Percentiles rank a stretch among this genome's conserved stretches.
phyloP scores from a whole-genome alignment of 2,888 invertebrate species.

The Nemurella pictetii region DNA sequence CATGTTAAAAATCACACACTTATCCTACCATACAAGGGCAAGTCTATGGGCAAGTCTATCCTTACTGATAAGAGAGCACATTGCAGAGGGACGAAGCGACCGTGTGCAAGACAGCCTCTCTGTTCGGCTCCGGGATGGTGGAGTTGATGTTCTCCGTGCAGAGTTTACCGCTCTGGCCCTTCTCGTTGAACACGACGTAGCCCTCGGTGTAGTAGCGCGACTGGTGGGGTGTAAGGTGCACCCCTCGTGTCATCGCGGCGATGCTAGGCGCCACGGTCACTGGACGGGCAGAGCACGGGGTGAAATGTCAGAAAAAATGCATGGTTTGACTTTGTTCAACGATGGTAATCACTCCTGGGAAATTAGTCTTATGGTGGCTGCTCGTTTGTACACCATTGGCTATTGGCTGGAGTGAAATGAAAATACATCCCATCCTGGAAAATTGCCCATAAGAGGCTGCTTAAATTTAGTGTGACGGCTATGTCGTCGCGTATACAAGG shows the following conservation, averaged over 20 bases:
- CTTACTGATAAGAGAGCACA: constrained; percentile 75
- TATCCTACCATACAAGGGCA: neutral
- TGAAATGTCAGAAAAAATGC: too few relatives aligned
- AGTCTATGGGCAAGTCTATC: constrained; percentile 40
- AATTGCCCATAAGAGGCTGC: too few relatives aligned
- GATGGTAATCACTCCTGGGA: too few relatives aligned
- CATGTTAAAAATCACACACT: neutral
- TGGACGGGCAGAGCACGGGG: too few relatives aligned
- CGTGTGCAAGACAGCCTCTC: constrained; percentile 63
- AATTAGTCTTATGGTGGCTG: too few relatives aligned
- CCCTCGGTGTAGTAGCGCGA: constrained; percentile 73
- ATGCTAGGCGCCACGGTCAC: constrained; percentile 77
- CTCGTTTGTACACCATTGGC: too few relatives aligned
- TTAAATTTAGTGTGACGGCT: too few relatives aligned
- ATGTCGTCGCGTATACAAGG: too few relatives aligned
- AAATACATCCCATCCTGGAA: too few relatives aligned
- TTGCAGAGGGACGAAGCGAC: constrained; percentile 79
- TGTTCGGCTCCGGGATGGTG: constrained; percentile 55
- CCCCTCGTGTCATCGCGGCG: constrained; percentile 57
- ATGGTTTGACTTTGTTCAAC: too few relatives aligned
- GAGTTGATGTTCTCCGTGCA: constrained; percentile 78
- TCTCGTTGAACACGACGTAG: constrained; percentile 84
- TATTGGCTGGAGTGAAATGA: too few relatives aligned
- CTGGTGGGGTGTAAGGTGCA: constrained; percentile 68
- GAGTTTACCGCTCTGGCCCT: constrained; percentile 57